These are phyloP conservation scores for Rynchops niger DNA, from an alignment of 2,113 vertebrate species.

Conservation along the genomic window DNA sequence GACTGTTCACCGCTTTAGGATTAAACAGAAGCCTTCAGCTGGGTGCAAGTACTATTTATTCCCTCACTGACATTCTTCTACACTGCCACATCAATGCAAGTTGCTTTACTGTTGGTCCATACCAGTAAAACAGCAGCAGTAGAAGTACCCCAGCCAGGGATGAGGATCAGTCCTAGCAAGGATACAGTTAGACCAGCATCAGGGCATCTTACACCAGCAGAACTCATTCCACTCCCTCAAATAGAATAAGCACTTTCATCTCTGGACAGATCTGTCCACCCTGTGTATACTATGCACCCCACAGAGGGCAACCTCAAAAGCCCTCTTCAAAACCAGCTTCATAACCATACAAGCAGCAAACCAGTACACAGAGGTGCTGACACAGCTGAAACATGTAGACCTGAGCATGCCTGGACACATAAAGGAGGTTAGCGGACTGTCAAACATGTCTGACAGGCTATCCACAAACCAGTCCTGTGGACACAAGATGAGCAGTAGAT, in stretches of 20 bases:
- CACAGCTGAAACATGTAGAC: background rate
- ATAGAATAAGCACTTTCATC: constrained; percentile 30
- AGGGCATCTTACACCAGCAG: background rate
- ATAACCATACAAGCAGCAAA: constrained; percentile 25
- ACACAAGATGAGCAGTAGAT: background rate
- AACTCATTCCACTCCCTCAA: background rate
- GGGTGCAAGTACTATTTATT: background rate
- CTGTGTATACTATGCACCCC: background rate
- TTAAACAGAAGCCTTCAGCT: background rate
- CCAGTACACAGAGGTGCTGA: constrained; percentile 17
- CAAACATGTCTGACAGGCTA: constrained; percentile 19
- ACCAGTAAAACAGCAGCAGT: background rate
- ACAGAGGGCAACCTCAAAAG: constrained; percentile 45
- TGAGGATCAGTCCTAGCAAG: background rate
- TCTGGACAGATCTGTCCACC: background rate
- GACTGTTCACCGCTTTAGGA: background rate
- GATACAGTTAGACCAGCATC: background rate
- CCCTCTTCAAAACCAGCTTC: constrained; percentile 34
- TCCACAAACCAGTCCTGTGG: constrained; percentile 38
- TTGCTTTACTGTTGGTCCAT: background rate
- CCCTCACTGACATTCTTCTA: background rate
- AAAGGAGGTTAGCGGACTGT: background rate
- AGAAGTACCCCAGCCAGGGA: background rate
- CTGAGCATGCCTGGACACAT: constrained; percentile 39
- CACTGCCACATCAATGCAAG: background rate